These are phyloP conservation scores for Panurus biarmicus DNA, from an alignment of 2,113 vertebrate genomes.

Conservation along the genomic window DNA sequence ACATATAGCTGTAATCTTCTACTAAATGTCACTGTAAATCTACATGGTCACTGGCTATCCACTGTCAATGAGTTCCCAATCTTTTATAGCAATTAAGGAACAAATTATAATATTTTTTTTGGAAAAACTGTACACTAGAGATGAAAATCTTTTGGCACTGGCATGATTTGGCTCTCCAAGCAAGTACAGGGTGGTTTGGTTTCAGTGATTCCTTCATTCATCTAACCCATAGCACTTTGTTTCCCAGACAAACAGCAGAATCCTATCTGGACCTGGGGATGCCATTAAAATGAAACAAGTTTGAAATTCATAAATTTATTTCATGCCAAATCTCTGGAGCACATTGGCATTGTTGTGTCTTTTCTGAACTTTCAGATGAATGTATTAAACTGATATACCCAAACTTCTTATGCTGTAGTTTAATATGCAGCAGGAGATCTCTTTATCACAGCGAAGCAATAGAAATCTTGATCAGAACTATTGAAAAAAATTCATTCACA, in stretches of 20 bases:
- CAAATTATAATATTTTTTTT: not conserved
- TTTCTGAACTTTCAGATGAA: not conserved
- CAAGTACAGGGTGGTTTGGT: not conserved
- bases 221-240: not conserved
- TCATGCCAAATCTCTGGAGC: not conserved
- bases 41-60: not conserved
- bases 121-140: not conserved
- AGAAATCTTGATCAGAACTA: not conserved
- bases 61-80: not conserved
- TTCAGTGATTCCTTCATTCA: not conserved
- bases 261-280: not conserved
- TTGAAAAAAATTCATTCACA: not conserved
- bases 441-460: not conserved
- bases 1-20: not conserved
- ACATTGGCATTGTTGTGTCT: not conserved
- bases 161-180: not conserved
- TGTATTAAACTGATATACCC: not conserved
- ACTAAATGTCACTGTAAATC: not conserved
- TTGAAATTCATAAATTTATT: not conserved
- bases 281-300: not conserved
- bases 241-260: not conserved
- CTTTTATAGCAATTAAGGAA: not conserved
- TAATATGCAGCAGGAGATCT: not conserved
- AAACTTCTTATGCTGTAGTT: not conserved
- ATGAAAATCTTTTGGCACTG: not conserved